Conservation (phyloP, 2,888 invertebrate species). For the Orthosia gracilis region DNA sequence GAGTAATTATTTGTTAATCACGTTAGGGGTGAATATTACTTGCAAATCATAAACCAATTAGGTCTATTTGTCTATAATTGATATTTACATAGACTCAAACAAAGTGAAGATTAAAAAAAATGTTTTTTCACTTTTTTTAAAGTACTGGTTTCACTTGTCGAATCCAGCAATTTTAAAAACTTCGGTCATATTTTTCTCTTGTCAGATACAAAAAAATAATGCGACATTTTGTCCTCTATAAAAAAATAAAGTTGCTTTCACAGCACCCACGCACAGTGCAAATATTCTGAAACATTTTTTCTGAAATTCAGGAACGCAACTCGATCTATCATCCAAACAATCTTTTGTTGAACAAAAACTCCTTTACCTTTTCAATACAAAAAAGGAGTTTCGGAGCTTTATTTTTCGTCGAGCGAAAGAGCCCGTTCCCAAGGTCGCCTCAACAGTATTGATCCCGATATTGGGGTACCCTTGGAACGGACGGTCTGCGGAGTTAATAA, state of each 20-base stretch:
- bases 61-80: too few relatives aligned
- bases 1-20: too few relatives aligned
- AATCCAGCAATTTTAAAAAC: background rate
- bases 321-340: slow-evolving; percentile 47
- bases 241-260: background rate
- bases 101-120: too few relatives aligned
- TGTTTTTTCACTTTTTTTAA: too few relatives aligned
- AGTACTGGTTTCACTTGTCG: too few relatives aligned
- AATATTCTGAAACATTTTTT: slow-evolving; percentile 32
- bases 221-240: background rate
- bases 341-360: slow-evolving; percentile 42
- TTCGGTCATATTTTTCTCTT: background rate
- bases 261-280: background rate
- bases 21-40: too few relatives aligned
- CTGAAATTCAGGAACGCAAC: background rate
- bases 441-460: slow-evolving; percentile 67
- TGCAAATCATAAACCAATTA: too few relatives aligned
- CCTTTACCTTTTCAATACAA: slow-evolving; percentile 8
- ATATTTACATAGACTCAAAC: too few relatives aligned
- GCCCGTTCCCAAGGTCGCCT: slow-evolving; percentile 62
- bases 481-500: slow-evolving; percentile 44
- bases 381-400: slow-evolving; percentile 24
- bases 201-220: background rate
- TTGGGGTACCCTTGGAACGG: slow-evolving; percentile 28
- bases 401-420: slow-evolving; percentile 45